Base-by-base conservation (phyloP, 2,888 invertebrate species). In the Cosmorhoe ocellata region DNA sequence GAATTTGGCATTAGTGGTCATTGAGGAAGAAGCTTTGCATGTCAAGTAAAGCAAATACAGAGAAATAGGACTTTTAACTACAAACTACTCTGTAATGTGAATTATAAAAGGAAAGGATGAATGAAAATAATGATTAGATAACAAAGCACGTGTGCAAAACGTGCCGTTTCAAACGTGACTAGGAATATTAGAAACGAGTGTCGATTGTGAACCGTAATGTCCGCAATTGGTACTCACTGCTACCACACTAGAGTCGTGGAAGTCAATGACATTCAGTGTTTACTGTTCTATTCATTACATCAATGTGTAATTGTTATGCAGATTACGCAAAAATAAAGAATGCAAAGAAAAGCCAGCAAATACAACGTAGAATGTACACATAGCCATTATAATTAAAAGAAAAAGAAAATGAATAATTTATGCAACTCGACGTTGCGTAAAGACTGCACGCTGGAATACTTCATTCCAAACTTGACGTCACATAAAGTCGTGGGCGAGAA, bases 391-490 rank as follows among this genome's bases (percentile, higher is more conserved):
- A 84, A 84, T 82, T 82, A 82, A 80, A 84, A 79, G 73, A 77
- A 82, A 77, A 69, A 71, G 64, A 67, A 78, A 69, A 71, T 63
- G 66, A 72, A 79, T 84, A 86, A 85, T 83, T 79, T 85, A 86
- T 84, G 79, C 86, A 85, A 80, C 69, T 76, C 83, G 79, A 76
- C 73, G 76, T 81, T 80, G 80, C 81, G 81, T 79, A 80, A 84
- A 83, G 71, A 70, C 67, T 69, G 71, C 71, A 69, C 69, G 67
- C 62, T 66, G 68, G 79, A 84, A 87, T 85, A 84, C 84, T 77
- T 84, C 82, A 81, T 84, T 86, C 85, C 80, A 70, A 84, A 83
- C 79, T 84, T 83, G 81, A 87, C 80, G 84, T 88, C 88, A 87
- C 87, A 88, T 88, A 88, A 88, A 89, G 79, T 83, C 76, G 84